phyloP scores from a whole-genome alignment of 2,113 vertebrate genomes.

The Rhagologus leucostigma region DNA sequence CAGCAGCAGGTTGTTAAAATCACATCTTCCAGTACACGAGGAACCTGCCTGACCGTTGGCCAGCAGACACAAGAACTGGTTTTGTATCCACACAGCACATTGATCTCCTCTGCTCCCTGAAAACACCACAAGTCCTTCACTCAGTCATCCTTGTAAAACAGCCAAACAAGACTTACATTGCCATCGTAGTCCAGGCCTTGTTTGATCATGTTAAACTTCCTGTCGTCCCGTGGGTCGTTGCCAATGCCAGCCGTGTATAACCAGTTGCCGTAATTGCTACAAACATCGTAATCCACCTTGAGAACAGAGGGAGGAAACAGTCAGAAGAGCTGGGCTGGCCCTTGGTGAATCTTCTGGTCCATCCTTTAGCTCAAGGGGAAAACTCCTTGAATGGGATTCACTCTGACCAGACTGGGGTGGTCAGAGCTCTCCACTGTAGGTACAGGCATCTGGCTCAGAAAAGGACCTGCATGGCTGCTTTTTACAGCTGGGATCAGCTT shows the following conservation, averaged over 20 bases:
- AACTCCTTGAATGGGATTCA: not conserved
- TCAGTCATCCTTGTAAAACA: not conserved
- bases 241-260: conserved; percentile 80
- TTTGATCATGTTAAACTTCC: conserved; percentile 85
- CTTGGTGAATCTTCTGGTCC: not conserved
- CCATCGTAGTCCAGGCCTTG: conserved; percentile 81
- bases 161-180: conserved; percentile 55
- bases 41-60: not conserved
- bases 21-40: not conserved
- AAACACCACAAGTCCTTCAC: not conserved
- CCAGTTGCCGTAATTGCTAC: conserved; percentile 86
- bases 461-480: not conserved
- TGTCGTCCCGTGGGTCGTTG: conserved; percentile 80
- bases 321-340: not conserved
- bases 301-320: not conserved
- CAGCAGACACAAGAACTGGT: not conserved
- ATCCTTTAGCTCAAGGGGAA: not conserved
- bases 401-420: not conserved
- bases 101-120: not conserved
- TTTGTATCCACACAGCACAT: not conserved
- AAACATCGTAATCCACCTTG: conserved; percentile 80
- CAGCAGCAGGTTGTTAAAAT: not conserved
- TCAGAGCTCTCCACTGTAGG: not conserved
- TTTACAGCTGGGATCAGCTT: not conserved
- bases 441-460: not conserved